Percentiles rank a stretch among this genome's conserved stretches.
phyloP scores from a whole-genome alignment of 2,113 vertebrate species.

The Microcebus jonahi region DNA sequence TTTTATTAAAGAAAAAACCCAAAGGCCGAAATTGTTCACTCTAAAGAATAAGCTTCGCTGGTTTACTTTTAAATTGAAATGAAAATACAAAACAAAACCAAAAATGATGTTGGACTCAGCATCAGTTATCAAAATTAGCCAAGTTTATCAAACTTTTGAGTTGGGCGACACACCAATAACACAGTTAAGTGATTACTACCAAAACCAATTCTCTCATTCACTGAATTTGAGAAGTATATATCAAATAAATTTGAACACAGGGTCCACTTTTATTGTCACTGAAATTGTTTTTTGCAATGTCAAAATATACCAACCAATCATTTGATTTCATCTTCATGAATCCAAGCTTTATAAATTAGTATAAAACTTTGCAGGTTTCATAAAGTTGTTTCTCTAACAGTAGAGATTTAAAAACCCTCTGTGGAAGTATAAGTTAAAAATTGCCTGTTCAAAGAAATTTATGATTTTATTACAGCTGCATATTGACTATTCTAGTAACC shows the following conservation, averaged over 20 bases:
- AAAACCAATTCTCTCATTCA: not conserved
- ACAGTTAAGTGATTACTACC: not conserved
- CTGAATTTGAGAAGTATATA: not conserved
- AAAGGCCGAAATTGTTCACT: not conserved
- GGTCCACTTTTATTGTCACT: not conserved
- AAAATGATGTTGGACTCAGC: not conserved
- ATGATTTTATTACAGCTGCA: slow-evolving; percentile 88
- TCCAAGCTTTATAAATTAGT: slow-evolving; percentile 75
- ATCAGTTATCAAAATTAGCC: slow-evolving; percentile 3
- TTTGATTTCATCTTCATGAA: slow-evolving; percentile 70
- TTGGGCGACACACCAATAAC: not conserved
- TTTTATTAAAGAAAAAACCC: not conserved
- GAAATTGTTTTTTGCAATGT: slow-evolving; percentile 53
- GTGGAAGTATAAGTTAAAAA: slow-evolving; percentile 84
- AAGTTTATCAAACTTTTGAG: not conserved
- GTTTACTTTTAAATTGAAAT: not conserved
- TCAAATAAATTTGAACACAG: not conserved
- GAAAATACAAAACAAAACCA: not conserved
- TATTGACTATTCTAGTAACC: slow-evolving; percentile 88
- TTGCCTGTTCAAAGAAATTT: slow-evolving; percentile 89
- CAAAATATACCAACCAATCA: slow-evolving; percentile 37
- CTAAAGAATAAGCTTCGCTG: not conserved
- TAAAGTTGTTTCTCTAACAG: slow-evolving; percentile 81
- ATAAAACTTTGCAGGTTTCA: slow-evolving; percentile 77
- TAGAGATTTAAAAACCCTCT: slow-evolving; percentile 82